Conservation (phyloP, 2,797 vertebrate species). For the Carapus acus region DNA sequence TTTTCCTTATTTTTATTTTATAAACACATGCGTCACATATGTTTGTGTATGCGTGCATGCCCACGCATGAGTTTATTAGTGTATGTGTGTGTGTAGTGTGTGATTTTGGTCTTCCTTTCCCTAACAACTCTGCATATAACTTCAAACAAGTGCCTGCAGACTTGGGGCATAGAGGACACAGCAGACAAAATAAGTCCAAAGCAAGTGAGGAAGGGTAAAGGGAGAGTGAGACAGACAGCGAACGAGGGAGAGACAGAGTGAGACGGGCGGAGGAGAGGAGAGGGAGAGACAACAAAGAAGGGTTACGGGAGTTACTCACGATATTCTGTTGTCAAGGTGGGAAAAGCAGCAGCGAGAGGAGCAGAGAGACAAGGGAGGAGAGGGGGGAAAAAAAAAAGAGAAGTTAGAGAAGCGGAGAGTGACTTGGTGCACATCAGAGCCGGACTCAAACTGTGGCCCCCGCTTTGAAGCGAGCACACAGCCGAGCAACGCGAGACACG, state of each 20-base stretch:
- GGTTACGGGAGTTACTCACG: constrained; percentile 61
- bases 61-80: no score
- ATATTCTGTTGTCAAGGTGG: constrained; percentile 62
- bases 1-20: no score
- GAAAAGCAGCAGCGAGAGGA: constrained; percentile 37
- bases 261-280: constrained; percentile 8
- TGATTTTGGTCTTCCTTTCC: no score
- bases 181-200: constrained; percentile 36
- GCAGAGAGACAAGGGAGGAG: constrained; percentile 21
- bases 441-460: constrained; percentile 8
- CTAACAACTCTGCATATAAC: constrained; percentile 16
- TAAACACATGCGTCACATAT: no score
- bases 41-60: no score
- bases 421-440: constrained; percentile 13
- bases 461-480: constrained; percentile 6
- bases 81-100: not conserved
- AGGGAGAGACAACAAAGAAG: constrained; percentile 16
- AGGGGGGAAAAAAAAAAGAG: constrained; percentile 37
- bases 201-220: constrained; percentile 24
- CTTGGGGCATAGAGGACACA: constrained; percentile 26
- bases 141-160: constrained; percentile 44
- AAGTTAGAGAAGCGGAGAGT: constrained; percentile 37
- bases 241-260: constrained; percentile 4
- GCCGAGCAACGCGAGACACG: not conserved
- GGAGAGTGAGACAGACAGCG: no score